Conservation (phyloP, 2,797 vertebrate genomes). For the Rhinella marina region DNA sequence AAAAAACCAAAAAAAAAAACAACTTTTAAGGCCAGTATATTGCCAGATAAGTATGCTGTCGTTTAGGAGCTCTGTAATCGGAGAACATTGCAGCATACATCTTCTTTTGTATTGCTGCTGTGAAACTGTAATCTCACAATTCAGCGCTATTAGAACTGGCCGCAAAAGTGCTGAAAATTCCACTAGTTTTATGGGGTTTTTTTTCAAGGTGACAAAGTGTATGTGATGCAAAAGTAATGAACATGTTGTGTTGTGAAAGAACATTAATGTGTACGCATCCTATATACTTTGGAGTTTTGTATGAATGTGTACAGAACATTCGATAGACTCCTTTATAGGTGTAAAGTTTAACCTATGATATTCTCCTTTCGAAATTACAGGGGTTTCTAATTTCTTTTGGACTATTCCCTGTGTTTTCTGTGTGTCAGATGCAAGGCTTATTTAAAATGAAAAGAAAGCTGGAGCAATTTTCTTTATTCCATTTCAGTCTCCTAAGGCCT, state of each 20-base stretch:
- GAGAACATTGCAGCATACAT: neutral
- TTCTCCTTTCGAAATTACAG: conserved; percentile 34
- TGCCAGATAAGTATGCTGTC: neutral
- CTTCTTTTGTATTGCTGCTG: neutral
- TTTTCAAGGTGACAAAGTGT: conserved; percentile 15
- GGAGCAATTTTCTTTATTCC: conserved; percentile 87
- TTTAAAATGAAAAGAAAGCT: conserved; percentile 87
- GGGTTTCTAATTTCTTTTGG: conserved; percentile 68
- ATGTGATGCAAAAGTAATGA: neutral
- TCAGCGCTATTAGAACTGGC: neutral
- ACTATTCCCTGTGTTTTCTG: conserved; percentile 72
- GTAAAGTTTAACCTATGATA: conserved; percentile 51
- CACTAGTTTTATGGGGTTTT: neutral
- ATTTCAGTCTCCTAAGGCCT: conserved; percentile 85
- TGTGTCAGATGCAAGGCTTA: conserved; percentile 83
- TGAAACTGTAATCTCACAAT: neutral
- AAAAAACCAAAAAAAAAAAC: too few relatives aligned
- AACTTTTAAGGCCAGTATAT: neutral
- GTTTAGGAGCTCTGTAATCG: too few relatives aligned
- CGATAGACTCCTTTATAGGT: neutral
- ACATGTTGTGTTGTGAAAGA: neutral
- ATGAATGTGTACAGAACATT: neutral
- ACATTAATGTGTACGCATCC: neutral
- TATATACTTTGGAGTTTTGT: neutral
- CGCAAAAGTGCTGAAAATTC: neutral